A percentile compares a stretch with the other conserved stretches of the same genome.
phyloP scores from a whole-genome alignment of 2,797 vertebrate genomes.

The Sciurus carolinensis region DNA sequence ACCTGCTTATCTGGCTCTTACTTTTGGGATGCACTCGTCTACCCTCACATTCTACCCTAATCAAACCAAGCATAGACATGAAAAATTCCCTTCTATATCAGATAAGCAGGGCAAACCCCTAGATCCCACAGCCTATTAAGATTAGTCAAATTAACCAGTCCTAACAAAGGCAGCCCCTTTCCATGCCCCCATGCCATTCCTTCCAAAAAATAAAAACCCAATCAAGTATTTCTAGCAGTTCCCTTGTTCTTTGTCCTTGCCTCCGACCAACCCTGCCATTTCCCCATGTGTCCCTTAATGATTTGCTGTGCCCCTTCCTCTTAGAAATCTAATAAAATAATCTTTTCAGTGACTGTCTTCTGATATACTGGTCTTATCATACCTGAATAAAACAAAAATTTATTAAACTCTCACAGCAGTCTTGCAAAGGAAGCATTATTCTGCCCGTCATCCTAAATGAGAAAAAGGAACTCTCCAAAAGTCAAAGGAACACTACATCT shows the following conservation, averaged over 20 bases:
- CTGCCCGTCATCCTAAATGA: not conserved
- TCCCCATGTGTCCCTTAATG: rapidly evolving
- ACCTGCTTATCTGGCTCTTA: no score
- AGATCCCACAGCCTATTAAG: not conserved
- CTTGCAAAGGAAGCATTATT: not conserved
- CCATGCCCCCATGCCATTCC: not conserved
- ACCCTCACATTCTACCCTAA: no score
- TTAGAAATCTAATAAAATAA: not conserved
- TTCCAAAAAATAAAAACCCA: not conserved
- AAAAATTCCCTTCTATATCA: not conserved
- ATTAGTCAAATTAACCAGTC: not conserved
- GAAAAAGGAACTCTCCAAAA: not conserved
- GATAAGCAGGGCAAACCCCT: no score
- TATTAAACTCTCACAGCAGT: not conserved
- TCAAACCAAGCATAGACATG: no score
- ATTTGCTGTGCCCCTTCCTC: not conserved
- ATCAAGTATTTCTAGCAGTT: not conserved
- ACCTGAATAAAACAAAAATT: not conserved
- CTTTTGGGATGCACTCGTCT: no score
- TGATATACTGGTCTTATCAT: no score
- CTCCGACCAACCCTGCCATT: not conserved
- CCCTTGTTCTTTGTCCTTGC: not conserved
- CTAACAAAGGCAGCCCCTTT: not conserved
- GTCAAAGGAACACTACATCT: not conserved
- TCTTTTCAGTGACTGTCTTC: no score